Evolutionary conservation across 2,797 vertebrate species (phyloP), one percentile per base, ranked within the genome.

Genomic region (Clarias platycephalus): DNA sequence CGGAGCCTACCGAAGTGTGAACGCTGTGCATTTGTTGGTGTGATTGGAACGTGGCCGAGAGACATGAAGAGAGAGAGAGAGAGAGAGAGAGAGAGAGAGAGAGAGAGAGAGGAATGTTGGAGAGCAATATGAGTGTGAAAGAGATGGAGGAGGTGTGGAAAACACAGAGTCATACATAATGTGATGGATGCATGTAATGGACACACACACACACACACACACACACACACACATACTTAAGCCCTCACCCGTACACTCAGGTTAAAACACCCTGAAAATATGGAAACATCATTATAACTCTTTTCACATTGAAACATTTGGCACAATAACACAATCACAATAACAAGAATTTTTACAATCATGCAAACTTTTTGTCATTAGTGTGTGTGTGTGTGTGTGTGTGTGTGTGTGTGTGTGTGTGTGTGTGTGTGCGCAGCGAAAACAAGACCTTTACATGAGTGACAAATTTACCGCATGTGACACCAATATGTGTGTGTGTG

Each of bases 251-350:
- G 18, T 68, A 76, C 18, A 76, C 72, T 57, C 26, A 26, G 28
- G 74, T 83, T 76, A 64, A 68, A 72, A 81, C 64, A 62, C 26
- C 80, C 81, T 71, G 71, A 64, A 68, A 86, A 58, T 58, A 31
- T 81, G 80, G n/a, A 58, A 82, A 70, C 34, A 82, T 82, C 67
- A 82, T 82, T 71, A 82, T 68, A 71, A 71, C 64, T 68, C 64
- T 81, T 16, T 55, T 57, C 66, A 82, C 66, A 82, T 77, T 87
- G 64, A 71, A 88, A 85, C 76, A 80, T 82, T 86, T 76, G 22
- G 74, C 49, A 76, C 74, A 76, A 58, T 12, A 58, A 76, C 28
- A 34, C 74, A 76, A 58, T 58, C 49, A 86, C 76, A 86, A 22
- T 84, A 83, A 87, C 79, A 80, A 67, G 24, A n/a, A 66, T 58